These are phyloP conservation scores for Sebastes fasciatus DNA, from an alignment of 2,113 vertebrate genomes.

Conservation along the genomic window DNA sequence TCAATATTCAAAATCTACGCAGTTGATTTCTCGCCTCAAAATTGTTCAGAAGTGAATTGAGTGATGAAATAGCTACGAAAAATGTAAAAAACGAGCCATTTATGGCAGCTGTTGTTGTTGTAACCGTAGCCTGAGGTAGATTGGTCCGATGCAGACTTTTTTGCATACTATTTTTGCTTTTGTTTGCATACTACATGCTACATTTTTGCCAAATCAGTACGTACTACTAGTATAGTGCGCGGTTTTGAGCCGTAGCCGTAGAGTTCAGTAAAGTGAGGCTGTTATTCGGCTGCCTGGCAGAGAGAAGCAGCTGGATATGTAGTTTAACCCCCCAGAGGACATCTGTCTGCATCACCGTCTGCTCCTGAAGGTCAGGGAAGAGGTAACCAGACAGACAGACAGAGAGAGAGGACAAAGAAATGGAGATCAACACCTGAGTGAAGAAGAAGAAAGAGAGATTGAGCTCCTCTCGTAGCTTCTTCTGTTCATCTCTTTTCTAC, in stretches of 20 bases:
- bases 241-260: background rate
- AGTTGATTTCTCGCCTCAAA: too few relatives aligned
- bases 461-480: background rate
- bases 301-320: constrained; percentile 54
- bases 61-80: too few relatives aligned
- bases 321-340: constrained; percentile 39
- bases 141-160: too few relatives aligned
- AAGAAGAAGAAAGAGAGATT: background rate
- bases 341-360: constrained; percentile 41
- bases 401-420: background rate
- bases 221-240: too few relatives aligned
- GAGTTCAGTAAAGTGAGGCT: background rate
- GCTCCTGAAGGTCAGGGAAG: constrained; percentile 48
- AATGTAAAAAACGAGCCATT: too few relatives aligned
- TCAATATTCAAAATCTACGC: too few relatives aligned
- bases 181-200: too few relatives aligned
- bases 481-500: background rate
- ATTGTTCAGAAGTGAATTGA: too few relatives aligned
- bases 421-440: background rate
- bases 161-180: too few relatives aligned
- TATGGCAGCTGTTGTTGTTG: too few relatives aligned
- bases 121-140: too few relatives aligned
- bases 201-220: too few relatives aligned
- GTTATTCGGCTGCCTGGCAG: background rate
- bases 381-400: constrained; percentile 11